Conservation (phyloP, 2,113 vertebrate genomes). For the Rhegmatorhina hoffmannsi region DNA sequence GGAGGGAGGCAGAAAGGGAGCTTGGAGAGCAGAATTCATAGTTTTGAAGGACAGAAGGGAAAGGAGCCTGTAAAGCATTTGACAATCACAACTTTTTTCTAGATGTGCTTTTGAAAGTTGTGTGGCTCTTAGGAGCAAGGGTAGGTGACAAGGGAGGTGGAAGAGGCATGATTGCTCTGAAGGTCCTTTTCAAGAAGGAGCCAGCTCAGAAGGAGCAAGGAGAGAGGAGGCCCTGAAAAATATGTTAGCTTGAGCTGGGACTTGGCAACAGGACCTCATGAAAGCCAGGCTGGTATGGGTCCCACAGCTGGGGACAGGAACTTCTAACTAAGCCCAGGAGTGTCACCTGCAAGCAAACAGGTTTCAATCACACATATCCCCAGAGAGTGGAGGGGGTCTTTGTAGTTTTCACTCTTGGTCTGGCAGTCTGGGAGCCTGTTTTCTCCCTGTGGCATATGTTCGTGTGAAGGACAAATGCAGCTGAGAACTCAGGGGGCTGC, state of each 20-base stretch:
- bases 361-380: not conserved
- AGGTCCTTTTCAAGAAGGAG: not conserved
- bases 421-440: not conserved
- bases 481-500: not conserved
- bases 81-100: not conserved
- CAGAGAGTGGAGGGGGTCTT: not conserved
- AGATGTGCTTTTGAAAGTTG: not conserved
- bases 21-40: not conserved
- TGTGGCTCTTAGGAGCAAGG: not conserved
- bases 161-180: not conserved
- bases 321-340: not conserved
- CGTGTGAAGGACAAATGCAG: not conserved
- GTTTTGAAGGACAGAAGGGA: not conserved
- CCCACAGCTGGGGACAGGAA: not conserved
- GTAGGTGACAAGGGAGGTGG: not conserved
- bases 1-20: not conserved
- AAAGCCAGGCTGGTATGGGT: not conserved
- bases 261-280: not conserved
- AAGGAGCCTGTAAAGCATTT: not conserved
- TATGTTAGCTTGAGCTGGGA: not conserved
- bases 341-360: conserved; percentile 12
- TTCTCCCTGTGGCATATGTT: not conserved
- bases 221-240: not conserved
- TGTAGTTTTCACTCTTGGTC: not conserved
- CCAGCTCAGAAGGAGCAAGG: not conserved